phyloP scores from a whole-genome alignment of 2,888 invertebrate species.

The Ethmia dodecea region DNA sequence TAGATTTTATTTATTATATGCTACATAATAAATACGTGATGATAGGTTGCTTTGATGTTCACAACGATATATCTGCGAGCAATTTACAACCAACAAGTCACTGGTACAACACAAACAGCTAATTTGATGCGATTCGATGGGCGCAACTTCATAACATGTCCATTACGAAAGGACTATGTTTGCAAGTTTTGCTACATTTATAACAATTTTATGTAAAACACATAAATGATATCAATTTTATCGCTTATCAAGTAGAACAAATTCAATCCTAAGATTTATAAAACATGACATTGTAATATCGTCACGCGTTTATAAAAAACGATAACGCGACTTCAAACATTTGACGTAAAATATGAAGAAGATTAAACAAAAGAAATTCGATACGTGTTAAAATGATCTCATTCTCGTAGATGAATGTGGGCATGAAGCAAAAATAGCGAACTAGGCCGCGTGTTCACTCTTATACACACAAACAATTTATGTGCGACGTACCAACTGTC shows the following conservation, averaged over 20 bases:
- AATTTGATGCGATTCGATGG: not conserved
- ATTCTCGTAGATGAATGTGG: conserved; percentile 25
- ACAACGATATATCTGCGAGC: conserved; percentile 2
- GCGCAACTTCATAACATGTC: no score
- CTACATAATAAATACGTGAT: not conserved
- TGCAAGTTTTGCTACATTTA: no score
- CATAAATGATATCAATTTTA: no score
- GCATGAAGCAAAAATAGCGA: conserved; percentile 36
- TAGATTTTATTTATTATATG: not conserved
- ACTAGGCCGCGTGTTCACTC: conserved; percentile 28
- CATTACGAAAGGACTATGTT: no score
- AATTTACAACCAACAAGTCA: not conserved
- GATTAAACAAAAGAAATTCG: conserved; percentile 16
- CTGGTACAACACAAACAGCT: not conserved
- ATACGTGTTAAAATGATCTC: conserved; percentile 27
- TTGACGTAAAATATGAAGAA: conserved; percentile 2
- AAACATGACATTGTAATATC: conserved; percentile 3
- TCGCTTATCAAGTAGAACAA: no score
- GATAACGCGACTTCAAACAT: conserved; percentile 6
- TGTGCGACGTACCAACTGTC: no score
- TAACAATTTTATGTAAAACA: no score
- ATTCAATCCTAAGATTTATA: no score
- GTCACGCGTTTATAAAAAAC: conserved; percentile 7
- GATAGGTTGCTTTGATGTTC: not conserved
- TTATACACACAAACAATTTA: no score